Evolutionary conservation across 1,140 invertebrate genomes (phyloP).

Genomic region (Drosophila kanapiae): DNA sequence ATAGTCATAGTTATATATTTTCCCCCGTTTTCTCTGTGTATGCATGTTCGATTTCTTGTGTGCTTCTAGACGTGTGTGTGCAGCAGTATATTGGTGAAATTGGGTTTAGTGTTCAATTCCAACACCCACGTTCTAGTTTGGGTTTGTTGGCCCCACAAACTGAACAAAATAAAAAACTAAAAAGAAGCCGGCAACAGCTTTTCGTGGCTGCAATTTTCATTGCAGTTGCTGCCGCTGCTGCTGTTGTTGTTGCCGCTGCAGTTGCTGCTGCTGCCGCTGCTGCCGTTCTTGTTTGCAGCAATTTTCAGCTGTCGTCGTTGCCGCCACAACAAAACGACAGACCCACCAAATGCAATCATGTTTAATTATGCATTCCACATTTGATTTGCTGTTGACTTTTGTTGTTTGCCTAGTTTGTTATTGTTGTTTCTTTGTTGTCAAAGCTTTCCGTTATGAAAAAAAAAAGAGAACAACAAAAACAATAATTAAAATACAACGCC

Average conservation of each 20-base stretch:
- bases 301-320: conserved; percentile 27
- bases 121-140: conserved; percentile 81
- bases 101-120: conserved; percentile 80
- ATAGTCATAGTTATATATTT: not conserved
- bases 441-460: conserved; percentile 32
- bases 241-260: conserved; percentile 34
- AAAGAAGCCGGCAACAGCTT: conserved; percentile 48
- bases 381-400: conserved; percentile 44
- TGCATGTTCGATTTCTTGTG: conserved; percentile 24
- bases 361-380: conserved; percentile 79
- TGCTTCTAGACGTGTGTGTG: conserved; percentile 19
- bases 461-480: not conserved
- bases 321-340: conserved; percentile 33
- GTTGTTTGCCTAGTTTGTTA: conserved; percentile 10
- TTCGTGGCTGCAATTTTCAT: conserved; percentile 35
- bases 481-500: conserved; percentile 36
- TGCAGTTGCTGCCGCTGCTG: conserved; percentile 43
- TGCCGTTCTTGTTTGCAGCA: conserved; percentile 30
- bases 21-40: not conserved
- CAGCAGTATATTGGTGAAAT: conserved; percentile 69
- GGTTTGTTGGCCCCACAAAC: conserved; percentile 69
- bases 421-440: conserved; percentile 13
- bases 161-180: conserved; percentile 20
- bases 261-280: conserved; percentile 23
- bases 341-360: conserved; percentile 64